Percentiles rank a stretch among this genome's conserved stretches.
These are phyloP conservation scores for Sebastes trivittatus DNA, from an alignment of 2,797 vertebrate genomes.

Conservation along the genomic window DNA sequence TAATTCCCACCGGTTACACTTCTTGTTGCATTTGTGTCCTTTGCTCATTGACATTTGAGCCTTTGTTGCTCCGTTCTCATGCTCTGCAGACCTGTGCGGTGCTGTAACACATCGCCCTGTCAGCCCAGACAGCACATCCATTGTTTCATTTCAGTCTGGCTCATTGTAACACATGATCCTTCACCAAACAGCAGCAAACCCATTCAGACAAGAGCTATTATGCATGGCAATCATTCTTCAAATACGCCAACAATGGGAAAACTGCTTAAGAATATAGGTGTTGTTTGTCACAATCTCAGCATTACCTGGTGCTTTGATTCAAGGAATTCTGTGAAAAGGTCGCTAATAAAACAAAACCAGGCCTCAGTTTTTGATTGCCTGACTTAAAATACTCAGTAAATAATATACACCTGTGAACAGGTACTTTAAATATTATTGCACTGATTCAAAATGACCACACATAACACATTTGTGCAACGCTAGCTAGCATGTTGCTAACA, in stretches of 20 bases:
- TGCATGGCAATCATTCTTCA: constrained; percentile 50
- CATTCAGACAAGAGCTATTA: constrained; percentile 61
- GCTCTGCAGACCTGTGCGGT: constrained; percentile 46
- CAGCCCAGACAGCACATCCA: constrained; percentile 49
- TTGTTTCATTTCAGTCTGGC: constrained; percentile 71
- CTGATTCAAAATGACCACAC: neutral
- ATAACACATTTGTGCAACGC: neutral
- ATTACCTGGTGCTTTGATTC: constrained; percentile 24
- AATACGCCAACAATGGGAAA: constrained; percentile 42
- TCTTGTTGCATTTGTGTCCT: constrained; percentile 60
- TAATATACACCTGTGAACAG: neutral
- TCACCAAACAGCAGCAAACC: constrained; percentile 70
- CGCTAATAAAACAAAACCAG: constrained; percentile 3
- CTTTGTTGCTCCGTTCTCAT: constrained; percentile 50
- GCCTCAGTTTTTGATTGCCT: neutral
- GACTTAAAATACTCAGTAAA: neutral
- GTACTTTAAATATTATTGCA: neutral
- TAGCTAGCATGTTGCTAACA: neutral
- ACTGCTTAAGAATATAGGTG: constrained; percentile 38
- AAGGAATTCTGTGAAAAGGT: constrained; percentile 26
- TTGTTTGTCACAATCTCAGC: constrained; percentile 34
- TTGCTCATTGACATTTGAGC: constrained; percentile 72
- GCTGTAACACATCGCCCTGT: constrained; percentile 60
- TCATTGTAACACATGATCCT: constrained; percentile 69
- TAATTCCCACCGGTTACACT: constrained; percentile 56